Base-by-base conservation (phyloP, 2,797 vertebrate species). In the Argentina silus region DNA sequence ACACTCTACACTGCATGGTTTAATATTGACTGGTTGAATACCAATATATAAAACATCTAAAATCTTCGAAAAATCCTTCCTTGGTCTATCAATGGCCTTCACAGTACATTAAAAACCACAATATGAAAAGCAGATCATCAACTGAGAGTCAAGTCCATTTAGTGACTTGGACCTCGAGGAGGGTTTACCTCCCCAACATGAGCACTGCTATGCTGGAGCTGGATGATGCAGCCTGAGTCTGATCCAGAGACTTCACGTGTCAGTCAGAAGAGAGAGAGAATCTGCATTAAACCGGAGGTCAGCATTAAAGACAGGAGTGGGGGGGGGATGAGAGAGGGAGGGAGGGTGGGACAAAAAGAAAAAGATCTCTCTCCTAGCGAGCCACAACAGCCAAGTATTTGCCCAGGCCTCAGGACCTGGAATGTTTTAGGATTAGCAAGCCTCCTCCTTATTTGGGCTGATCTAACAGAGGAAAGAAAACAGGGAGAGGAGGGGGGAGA, bases 361-460 rank as follows among this genome's bases (percentile, higher is more conserved):
- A 21, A 61, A 67, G 11, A 45, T 15, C 47, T 8, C 6, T 69
- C 21, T 74, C 17, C 14, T 36, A 51, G 23, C 71, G 60, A 73
- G 67, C 61, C 74, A 44, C 42, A 62, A 60, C 61, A 83, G 48
- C 55, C 68, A 74, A 73, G 44, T 72, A 36, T 75, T 65, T 74
- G 57, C 76, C 77, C 79, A 81, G 76, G 61, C 76, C 74, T 76
- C 75, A 51, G 47, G 60, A 78, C 73, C 60, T 78, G 57, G 66
- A 85, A 82, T 59, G 73, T 75, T 53, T 77, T 69, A 27, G 12
- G 27, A 75, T 81, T 74, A 77, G 75, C 72, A 77, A 15, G 42
- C 64, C 47, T 57, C 36, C 14, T 62, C 74, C 78, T 73, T 76
- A 83, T 70, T 78, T 73, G 65, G 78, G 5, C 72, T 66, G 64